phyloP scores from a whole-genome alignment of 2,888 invertebrate genomes.

The Phalera bucephala region DNA sequence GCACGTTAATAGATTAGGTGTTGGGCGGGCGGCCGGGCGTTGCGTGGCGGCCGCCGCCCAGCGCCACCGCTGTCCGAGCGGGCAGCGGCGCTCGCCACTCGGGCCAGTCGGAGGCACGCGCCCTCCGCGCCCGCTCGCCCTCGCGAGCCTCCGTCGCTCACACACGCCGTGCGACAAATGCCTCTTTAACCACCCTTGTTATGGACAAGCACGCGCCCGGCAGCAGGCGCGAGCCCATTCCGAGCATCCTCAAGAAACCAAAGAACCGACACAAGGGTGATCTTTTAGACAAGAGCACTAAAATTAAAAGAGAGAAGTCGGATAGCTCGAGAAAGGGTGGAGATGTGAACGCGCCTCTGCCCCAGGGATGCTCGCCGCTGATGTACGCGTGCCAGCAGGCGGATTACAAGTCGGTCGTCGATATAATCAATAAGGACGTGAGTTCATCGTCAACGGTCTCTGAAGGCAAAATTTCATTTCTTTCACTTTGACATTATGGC shows the following conservation, averaged over 20 bases:
- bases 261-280: conserved; percentile 63
- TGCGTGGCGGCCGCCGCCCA: conserved; percentile 46
- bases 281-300: conserved; percentile 71
- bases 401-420: conserved; percentile 89
- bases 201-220: conserved; percentile 69
- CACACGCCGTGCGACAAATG: conserved; percentile 40
- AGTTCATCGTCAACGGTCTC: conserved; percentile 44
- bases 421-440: conserved; percentile 90
- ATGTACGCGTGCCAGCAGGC: conserved; percentile 97
- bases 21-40: conserved; percentile 54
- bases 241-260: conserved; percentile 75
- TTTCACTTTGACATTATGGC: conserved; percentile 6
- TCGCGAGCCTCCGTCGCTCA: conserved; percentile 39
- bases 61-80: conserved; percentile 58
- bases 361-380: conserved; percentile 90
- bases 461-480: not conserved
- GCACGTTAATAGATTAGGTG: conserved; percentile 63
- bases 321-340: conserved; percentile 56
- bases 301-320: conserved; percentile 72
- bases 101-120: conserved; percentile 75
- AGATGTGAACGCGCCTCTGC: conserved; percentile 71
- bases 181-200: conserved; percentile 52
- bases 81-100: conserved; percentile 49
- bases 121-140: conserved; percentile 75
- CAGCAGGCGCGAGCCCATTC: conserved; percentile 71